phyloP scores from a whole-genome alignment of 1,140 invertebrate genomes.

The Rhopalosiphum padi region DNA sequence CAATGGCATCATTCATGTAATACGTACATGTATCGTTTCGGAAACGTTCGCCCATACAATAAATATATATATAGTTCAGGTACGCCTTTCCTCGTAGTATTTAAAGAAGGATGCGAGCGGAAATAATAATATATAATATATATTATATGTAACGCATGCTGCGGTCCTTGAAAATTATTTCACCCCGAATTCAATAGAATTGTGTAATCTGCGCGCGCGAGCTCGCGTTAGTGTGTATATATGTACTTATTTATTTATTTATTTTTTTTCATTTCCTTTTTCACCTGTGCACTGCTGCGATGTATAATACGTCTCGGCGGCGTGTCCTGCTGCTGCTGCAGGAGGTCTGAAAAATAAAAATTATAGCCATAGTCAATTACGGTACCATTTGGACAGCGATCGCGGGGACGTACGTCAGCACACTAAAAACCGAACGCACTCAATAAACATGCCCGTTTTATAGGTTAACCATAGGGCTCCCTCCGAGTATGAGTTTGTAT shows the following conservation, averaged over 20 bases:
- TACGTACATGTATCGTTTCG: neutral
- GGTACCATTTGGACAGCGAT: neutral
- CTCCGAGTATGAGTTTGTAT: neutral
- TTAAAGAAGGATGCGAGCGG: neutral
- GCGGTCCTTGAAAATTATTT: conserved; percentile 12
- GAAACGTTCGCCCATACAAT: neutral
- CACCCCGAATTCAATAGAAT: neutral
- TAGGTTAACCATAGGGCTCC: conserved; percentile 43
- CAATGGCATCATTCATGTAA: no score
- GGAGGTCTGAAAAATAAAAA: conserved; percentile 36
- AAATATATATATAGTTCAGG: no score
- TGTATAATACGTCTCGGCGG: neutral
- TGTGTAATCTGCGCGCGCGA: neutral
- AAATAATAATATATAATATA: neutral
- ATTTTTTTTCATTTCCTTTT: neutral
- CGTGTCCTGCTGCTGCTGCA: conserved; percentile 34
- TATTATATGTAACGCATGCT: conserved; percentile 9
- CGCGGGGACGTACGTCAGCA: conserved; percentile 34
- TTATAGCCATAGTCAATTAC: conserved; percentile 35
- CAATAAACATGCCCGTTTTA: conserved; percentile 49
- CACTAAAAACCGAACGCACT: conserved; percentile 47
- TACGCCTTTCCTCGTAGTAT: neutral
- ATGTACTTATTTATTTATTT: neutral
- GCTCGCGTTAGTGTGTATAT: neutral
- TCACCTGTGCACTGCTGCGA: neutral